phyloP scores from a whole-genome alignment of 2,888 invertebrate genomes.

The Epicampocera succincta region DNA sequence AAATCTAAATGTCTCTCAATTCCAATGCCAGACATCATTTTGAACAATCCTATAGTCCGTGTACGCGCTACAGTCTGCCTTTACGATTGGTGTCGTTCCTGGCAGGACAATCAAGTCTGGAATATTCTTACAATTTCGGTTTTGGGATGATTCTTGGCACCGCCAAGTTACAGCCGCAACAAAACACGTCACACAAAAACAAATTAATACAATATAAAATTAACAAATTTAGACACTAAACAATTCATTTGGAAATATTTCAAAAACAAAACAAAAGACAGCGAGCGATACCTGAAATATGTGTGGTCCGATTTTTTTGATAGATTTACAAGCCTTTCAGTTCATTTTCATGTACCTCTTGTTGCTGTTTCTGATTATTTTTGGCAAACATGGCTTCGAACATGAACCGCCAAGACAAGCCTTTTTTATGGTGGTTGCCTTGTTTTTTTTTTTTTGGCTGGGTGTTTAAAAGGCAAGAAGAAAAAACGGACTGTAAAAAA shows the following conservation, averaged over 20 bases:
- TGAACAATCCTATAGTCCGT: too few relatives aligned
- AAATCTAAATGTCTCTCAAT: too few relatives aligned
- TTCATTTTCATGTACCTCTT: conserved; percentile 33
- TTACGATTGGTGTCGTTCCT: too few relatives aligned
- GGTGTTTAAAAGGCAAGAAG: conserved; percentile 19
- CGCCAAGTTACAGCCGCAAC: neutral
- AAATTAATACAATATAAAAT: conserved; percentile 34
- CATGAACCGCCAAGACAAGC: conserved; percentile 61
- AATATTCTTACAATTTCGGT: neutral
- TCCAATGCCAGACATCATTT: too few relatives aligned
- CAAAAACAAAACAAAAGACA: conserved; percentile 41
- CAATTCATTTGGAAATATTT: conserved; percentile 34
- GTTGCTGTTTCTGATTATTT: conserved; percentile 18
- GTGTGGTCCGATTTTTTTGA: conserved; percentile 69
- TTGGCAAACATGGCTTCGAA: conserved; percentile 62
- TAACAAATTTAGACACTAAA: conserved; percentile 33
- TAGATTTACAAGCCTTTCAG: conserved; percentile 65
- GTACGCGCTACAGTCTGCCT: too few relatives aligned
- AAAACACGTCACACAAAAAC: conserved; percentile 1
- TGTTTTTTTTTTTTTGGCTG: conserved; percentile 35
- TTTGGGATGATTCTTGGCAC: conserved; percentile 7
- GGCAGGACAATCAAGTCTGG: too few relatives aligned
- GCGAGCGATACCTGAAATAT: conserved; percentile 28
- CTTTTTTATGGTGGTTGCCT: conserved; percentile 56
- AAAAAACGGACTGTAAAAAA: conserved; percentile 6